These are phyloP conservation scores for Entomyzon cyanotis DNA, from an alignment of 2,113 vertebrate genomes.

Conservation along the genomic window DNA sequence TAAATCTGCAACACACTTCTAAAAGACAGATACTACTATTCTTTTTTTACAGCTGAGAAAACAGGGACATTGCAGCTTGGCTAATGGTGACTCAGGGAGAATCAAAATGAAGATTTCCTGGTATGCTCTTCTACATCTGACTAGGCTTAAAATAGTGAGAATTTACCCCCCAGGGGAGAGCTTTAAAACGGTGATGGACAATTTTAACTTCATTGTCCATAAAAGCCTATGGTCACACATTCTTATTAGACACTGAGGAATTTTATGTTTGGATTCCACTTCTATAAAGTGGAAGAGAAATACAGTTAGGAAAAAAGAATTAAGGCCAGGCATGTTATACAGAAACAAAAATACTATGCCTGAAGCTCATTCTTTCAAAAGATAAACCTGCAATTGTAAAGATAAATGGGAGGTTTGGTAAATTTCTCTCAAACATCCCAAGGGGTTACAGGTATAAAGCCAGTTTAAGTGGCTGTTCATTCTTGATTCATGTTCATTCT, in stretches of 20 bases:
- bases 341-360: conserved; percentile 26
- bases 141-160: neutral
- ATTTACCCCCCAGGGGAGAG: neutral
- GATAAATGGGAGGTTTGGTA: conserved; percentile 30
- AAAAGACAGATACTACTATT: neutral
- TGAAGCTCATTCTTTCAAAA: conserved; percentile 33
- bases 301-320: conserved; percentile 25
- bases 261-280: conserved; percentile 8
- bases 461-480: conserved; percentile 32
- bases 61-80: neutral
- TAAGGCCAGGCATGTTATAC: neutral
- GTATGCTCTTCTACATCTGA: neutral
- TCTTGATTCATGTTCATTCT: conserved; percentile 42
- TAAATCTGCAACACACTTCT: neutral
- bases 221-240: neutral
- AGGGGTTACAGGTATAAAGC: conserved; percentile 10
- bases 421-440: conserved; percentile 33
- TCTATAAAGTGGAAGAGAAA: neutral
- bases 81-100: neutral
- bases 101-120: neutral
- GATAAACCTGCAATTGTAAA: conserved; percentile 34
- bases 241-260: neutral
- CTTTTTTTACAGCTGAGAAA: neutral
- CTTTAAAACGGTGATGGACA: neutral
- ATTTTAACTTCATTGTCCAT: neutral